Conservation (phyloP, 2,888 invertebrate genomes). For the Monoplex corrugatus region DNA sequence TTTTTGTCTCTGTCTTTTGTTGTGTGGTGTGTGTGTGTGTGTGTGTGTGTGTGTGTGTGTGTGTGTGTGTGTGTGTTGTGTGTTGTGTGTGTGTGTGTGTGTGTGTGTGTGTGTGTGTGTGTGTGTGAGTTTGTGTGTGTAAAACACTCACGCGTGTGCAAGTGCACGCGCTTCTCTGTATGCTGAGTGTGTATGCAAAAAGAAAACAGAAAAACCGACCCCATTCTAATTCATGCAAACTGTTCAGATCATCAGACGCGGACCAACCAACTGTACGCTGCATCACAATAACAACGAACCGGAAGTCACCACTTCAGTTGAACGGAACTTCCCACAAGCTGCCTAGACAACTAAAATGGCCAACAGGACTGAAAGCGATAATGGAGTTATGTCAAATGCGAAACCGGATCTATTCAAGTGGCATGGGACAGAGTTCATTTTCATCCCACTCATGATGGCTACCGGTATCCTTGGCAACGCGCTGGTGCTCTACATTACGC, state of each 20-base stretch:
- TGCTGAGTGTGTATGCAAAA: not conserved
- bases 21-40: not conserved
- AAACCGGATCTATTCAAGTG: constrained; percentile 54
- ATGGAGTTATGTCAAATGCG: not conserved
- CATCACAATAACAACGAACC: not conserved
- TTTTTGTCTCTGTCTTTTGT: not conserved
- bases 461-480: constrained; percentile 56
- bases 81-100: not conserved
- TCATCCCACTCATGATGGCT: constrained; percentile 54
- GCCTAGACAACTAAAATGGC: not conserved
- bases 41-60: not conserved
- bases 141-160: too few relatives aligned
- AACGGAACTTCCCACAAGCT: too few relatives aligned
- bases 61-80: not conserved
- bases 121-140: constrained; percentile 25
- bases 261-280: not conserved
- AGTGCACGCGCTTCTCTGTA: not conserved
- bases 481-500: constrained; percentile 56
- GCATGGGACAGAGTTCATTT: constrained; percentile 54
- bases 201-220: not conserved
- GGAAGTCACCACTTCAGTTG: too few relatives aligned
- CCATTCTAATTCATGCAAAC: not conserved
- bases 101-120: not conserved
- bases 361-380: not conserved
- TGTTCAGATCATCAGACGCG: not conserved